Evolutionary conservation across 2,888 invertebrate genomes (phyloP).

Genomic region (Drosophila eohydei): DNA sequence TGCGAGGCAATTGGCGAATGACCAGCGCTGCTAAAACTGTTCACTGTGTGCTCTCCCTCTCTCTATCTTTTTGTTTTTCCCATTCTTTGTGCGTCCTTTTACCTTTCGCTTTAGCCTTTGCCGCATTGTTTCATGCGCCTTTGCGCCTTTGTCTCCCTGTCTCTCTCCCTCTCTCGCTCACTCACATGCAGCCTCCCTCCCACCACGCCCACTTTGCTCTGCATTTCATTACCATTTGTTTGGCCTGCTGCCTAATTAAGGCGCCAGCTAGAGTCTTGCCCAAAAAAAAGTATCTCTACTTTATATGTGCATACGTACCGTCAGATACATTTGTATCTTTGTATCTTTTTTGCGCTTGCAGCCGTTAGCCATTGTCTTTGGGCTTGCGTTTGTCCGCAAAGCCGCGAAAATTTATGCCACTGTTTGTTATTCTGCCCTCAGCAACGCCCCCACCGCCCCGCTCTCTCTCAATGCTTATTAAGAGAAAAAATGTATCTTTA

Average conservation of each 20-base stretch:
- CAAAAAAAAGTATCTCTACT: slow-evolving; percentile 1
- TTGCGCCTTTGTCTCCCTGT: not conserved
- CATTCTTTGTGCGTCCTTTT: slow-evolving; percentile 5
- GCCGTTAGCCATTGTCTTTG: slow-evolving; percentile 62
- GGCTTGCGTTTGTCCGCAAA: slow-evolving; percentile 22
- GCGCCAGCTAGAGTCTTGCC: slow-evolving; percentile 31
- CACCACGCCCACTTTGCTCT: slow-evolving; percentile 3
- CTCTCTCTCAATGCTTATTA: slow-evolving; percentile 15
- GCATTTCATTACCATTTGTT: slow-evolving; percentile 18
- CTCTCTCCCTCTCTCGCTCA: not conserved
- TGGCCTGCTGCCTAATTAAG: slow-evolving; percentile 65
- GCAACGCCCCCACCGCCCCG: not conserved
- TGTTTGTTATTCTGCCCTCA: slow-evolving; percentile 23
- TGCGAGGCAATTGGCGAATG: not conserved
- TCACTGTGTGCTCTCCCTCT: not conserved
- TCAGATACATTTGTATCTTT: slow-evolving; percentile 48
- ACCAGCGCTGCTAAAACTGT: slow-evolving; percentile 53
- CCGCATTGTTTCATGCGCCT: slow-evolving; percentile 54
- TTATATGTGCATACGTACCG: slow-evolving; percentile 6
- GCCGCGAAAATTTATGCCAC: slow-evolving; percentile 66
- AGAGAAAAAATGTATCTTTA: slow-evolving; percentile 53
- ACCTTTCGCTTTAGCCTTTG: slow-evolving; percentile 19
- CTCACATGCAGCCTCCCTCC: not conserved
- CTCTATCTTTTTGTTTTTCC: not conserved
- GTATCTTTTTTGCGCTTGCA: slow-evolving; percentile 5